Conservation (phyloP, 2,113 vertebrate species). For the Romanogobio albipinnatus region DNA sequence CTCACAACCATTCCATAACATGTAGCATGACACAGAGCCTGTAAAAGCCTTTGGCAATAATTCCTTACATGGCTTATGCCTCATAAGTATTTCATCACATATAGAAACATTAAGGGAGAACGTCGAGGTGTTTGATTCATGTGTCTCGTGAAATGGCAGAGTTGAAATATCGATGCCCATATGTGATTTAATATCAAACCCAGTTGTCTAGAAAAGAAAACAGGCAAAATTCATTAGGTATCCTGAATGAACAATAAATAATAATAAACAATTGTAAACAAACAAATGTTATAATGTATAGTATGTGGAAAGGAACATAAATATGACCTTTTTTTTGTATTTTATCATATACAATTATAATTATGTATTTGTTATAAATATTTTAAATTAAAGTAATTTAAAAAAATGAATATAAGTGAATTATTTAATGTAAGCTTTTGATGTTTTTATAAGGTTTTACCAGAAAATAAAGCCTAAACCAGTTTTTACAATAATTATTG, state of each 20-base stretch:
- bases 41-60: slow-evolving; percentile 1
- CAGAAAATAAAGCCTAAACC: not conserved
- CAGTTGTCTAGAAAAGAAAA: not conserved
- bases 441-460: not conserved
- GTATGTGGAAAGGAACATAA: too few species aligned
- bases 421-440: not conserved
- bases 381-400: not conserved
- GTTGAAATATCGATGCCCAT: not conserved
- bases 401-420: not conserved
- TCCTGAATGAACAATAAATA: not conserved
- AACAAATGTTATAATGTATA: too few species aligned
- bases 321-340: too few species aligned
- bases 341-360: too few species aligned
- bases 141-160: not conserved
- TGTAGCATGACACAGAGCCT: slow-evolving; percentile 5
- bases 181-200: not conserved
- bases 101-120: slow-evolving; percentile 12
- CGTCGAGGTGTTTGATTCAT: slow-evolving; percentile 25
- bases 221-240: not conserved
- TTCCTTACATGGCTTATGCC: not conserved
- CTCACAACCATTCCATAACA: not conserved
- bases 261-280: too few species aligned
- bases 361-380: too few species aligned
- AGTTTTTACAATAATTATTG: too few species aligned
- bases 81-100: slow-evolving; percentile 19